Evolutionary conservation across 2,888 invertebrate genomes (phyloP).

Genomic region (Lydus trimaculatus): DNA sequence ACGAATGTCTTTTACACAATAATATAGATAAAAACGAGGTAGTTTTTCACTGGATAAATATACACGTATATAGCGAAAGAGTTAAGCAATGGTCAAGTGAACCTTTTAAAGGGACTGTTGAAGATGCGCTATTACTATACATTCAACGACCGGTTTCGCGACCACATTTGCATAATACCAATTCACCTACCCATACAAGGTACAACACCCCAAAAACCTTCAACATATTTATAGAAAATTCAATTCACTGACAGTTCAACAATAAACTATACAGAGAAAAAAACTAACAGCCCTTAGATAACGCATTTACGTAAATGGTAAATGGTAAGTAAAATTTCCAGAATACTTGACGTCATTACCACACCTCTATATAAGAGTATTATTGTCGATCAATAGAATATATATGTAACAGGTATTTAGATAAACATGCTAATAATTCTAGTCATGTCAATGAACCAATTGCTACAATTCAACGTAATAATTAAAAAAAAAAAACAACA

Average conservation of each 20-base stretch:
- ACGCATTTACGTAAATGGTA: not conserved
- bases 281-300: not conserved
- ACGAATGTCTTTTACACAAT: conserved; percentile 49
- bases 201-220: not conserved
- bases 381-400: not conserved
- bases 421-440: conserved; percentile 5
- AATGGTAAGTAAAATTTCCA: not conserved
- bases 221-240: not conserved
- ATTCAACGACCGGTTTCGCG: conserved; percentile 44
- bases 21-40: conserved; percentile 44
- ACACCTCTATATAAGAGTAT: not conserved
- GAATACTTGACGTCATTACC: not conserved
- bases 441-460: conserved; percentile 7
- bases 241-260: not conserved
- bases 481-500: not conserved
- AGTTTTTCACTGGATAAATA: conserved; percentile 24
- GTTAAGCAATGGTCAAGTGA: conserved; percentile 51
- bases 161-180: conserved; percentile 34
- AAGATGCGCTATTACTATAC: conserved; percentile 43
- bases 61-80: conserved; percentile 32
- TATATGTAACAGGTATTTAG: conserved; percentile 4
- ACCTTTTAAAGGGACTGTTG: conserved; percentile 44
- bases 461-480: not conserved
- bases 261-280: not conserved
- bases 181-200: not conserved